A percentile compares a stretch with the other conserved stretches of the same genome.
Conservation (phyloP, 2,797 vertebrate species). For the Chrysocyon brachyurus region DNA sequence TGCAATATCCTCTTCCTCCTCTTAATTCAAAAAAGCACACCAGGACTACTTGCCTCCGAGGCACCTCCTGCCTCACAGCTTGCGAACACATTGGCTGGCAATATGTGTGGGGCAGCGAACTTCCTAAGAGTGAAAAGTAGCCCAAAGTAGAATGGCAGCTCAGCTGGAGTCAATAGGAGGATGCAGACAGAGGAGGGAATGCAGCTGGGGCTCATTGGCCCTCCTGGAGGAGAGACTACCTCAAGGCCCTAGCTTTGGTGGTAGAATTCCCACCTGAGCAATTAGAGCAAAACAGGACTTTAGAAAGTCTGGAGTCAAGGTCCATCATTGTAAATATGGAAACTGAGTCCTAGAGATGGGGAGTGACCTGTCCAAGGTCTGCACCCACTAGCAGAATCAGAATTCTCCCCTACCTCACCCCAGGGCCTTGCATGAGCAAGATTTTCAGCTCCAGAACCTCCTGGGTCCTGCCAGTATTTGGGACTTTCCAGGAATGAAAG, state of each 20-base stretch:
- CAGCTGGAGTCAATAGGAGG: not conserved
- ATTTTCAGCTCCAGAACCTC: not conserved
- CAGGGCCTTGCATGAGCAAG: not conserved
- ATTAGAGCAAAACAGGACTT: not conserved
- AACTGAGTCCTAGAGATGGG: not conserved
- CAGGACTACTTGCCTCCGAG: not conserved
- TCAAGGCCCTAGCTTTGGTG: not conserved
- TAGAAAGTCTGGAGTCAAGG: not conserved
- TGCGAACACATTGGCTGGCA: not conserved
- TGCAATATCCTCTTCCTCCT: not conserved
- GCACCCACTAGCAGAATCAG: not conserved
- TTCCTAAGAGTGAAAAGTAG: conserved; percentile 35
- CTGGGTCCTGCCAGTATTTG: not conserved
- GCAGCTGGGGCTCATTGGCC: not conserved
- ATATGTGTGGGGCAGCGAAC: not conserved
- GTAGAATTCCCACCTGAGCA: not conserved
- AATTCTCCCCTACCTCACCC: not conserved
- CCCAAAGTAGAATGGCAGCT: not conserved
- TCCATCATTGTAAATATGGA: not conserved
- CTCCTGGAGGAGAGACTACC: not conserved
- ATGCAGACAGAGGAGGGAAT: not conserved
- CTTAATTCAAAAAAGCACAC: not conserved
- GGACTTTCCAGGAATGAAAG: conserved; percentile 58
- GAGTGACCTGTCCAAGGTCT: conserved; percentile 1
- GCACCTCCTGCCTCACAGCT: not conserved